Evolutionary conservation across 2,888 invertebrate genomes (phyloP).

Genomic region (Cynaeus angustus): DNA sequence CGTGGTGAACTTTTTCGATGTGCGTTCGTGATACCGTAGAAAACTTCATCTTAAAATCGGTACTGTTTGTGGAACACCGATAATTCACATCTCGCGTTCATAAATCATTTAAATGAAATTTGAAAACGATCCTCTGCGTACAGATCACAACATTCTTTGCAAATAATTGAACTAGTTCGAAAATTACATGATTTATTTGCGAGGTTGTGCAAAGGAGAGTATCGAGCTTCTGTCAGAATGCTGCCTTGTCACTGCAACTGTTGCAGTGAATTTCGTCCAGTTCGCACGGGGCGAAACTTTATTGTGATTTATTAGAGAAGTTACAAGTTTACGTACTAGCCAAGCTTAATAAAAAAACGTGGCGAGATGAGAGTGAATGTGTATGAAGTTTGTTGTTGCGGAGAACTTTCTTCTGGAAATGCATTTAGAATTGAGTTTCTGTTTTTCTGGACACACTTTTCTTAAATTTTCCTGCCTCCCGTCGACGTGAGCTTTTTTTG

Average conservation of each 20-base stretch:
- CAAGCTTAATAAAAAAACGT: conserved; percentile 38
- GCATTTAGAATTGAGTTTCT: too few species aligned
- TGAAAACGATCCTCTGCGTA: background rate
- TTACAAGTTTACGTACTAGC: conserved; percentile 47
- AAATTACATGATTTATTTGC: conserved; percentile 47
- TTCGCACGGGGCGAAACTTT: conserved; percentile 36
- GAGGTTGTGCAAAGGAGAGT: conserved; percentile 7
- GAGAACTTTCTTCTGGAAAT: too few species aligned
- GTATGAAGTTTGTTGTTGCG: conserved; percentile 48
- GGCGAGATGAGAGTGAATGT: conserved; percentile 34
- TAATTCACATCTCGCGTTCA: conserved; percentile 26
- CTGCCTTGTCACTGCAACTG: conserved; percentile 42
- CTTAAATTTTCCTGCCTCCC: too few species aligned
- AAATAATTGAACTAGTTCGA: conserved; percentile 45
- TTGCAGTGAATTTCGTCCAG: conserved; percentile 35
- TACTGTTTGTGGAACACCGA: background rate
- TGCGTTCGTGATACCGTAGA: background rate
- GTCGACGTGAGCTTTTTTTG: too few species aligned
- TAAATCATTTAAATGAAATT: conserved; percentile 48
- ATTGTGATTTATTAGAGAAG: conserved; percentile 49
- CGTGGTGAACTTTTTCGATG: conserved; percentile 15
- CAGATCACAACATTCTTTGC: background rate
- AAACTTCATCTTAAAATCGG: conserved; percentile 7
- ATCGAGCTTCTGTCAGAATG: conserved; percentile 13
- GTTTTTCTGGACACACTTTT: too few species aligned